Conservation (phyloP, 2,888 invertebrate species). For the Nemotelus nigrinus region DNA sequence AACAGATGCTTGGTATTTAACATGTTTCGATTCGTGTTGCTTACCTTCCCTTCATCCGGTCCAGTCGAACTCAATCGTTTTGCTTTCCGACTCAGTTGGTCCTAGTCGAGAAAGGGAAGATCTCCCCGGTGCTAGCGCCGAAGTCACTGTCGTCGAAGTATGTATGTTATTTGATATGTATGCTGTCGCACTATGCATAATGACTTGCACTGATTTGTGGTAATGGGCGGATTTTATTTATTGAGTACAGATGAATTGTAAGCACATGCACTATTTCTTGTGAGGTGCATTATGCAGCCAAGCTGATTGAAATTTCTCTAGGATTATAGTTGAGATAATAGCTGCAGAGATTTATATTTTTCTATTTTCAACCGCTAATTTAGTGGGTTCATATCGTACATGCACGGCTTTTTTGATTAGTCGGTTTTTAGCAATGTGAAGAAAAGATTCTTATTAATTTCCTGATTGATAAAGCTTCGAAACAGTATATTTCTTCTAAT, state of each 20-base stretch:
- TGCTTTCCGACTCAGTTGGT: not conserved
- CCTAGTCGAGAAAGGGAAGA: slow-evolving; percentile 13
- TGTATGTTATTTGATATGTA: slow-evolving; percentile 25
- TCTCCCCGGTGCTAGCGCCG: not conserved
- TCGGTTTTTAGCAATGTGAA: too few relatives aligned
- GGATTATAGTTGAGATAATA: too few relatives aligned
- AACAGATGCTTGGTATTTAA: slow-evolving; percentile 31
- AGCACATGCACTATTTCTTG: not conserved
- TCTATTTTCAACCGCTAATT: too few relatives aligned
- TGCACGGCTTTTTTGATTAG: too few relatives aligned
- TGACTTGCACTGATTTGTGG: slow-evolving; percentile 39
- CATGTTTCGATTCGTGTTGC: slow-evolving; percentile 32
- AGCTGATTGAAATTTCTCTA: too few relatives aligned
- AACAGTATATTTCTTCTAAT: too few relatives aligned
- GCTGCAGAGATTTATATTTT: too few relatives aligned
- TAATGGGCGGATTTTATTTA: slow-evolving; percentile 38
- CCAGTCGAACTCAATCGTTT: not conserved
- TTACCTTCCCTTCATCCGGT: slow-evolving; percentile 42
- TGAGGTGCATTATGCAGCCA: too few relatives aligned
- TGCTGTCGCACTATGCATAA: slow-evolving; percentile 3
- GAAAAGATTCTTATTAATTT: too few relatives aligned
- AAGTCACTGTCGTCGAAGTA: slow-evolving; percentile 9
- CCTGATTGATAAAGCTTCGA: too few relatives aligned
- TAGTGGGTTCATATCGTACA: too few relatives aligned
- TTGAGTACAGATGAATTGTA: slow-evolving; percentile 23